Base-by-base conservation (phyloP, 2,113 vertebrate species). In the Caranx melampygus region DNA sequence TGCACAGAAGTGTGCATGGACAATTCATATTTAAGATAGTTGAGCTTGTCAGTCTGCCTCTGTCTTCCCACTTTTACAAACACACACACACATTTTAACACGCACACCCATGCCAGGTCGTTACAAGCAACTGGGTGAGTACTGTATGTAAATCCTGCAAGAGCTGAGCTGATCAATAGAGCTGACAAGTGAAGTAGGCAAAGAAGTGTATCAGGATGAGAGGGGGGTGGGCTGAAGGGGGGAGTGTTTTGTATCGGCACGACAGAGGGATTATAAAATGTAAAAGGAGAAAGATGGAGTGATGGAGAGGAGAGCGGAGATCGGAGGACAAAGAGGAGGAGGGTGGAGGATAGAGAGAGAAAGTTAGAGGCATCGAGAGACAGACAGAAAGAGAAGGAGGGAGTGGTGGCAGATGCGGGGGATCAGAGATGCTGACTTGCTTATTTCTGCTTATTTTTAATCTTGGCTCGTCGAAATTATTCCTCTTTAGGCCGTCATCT, bases 111-210 rank as follows among this genome's bases (percentile, higher is more conserved):
- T 52, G 75, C 33, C 67, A 72, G 78, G 75, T 86, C 75, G 78
- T 89, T 91, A 84, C 65, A 75, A 84, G 75, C 34, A 74, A 74
- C 40, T 65, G 77, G 63, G 73, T 72, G 79, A 87, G 77, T 77
- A 14, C 76, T 61, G 75, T 78, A 91, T 91, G 84, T 87, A 92
- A 90, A 92, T 88, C 85, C 86, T 82, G 79, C 71, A 80, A 76
- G 75, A 88, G 75, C 72, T 21, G 69, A 78, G 72, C 78, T 86
- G 78, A 91, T 93, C 91, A 61, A 93, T 90, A 85, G 6, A 65
- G 65, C 85, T 78, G 88, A 86, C 86, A 86, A 90, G 90, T 73
- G 76, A 85, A 88, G 87, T 64, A 58, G 72, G 82, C 78, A 35
- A 68, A 73, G 86, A 71, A 86, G 88, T 84, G 92, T 85, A 83